Evolutionary conservation across 2,888 invertebrate species (phyloP).

Genomic region (Cylindroiulus punctatus): DNA sequence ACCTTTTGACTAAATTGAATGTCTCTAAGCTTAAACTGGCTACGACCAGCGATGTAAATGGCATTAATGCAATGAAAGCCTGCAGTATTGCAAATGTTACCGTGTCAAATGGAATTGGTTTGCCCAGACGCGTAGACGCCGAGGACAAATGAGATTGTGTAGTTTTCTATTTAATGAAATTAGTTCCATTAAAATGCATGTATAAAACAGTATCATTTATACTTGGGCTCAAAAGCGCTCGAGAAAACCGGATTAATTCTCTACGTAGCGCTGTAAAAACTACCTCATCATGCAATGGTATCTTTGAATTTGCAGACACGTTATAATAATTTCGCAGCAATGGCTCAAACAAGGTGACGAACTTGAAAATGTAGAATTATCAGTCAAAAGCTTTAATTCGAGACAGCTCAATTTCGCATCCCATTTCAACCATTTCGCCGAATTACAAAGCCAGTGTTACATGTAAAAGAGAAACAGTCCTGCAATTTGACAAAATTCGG

Average conservation of each 20-base stretch:
- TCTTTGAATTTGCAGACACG: slow-evolving; percentile 7
- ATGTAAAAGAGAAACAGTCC: background rate
- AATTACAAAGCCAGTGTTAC: too few relatives aligned
- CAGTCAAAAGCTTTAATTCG: background rate
- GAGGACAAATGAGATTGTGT: slow-evolving; percentile 27
- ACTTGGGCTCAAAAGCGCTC: background rate
- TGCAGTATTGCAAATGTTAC: background rate
- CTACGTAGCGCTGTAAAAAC: background rate
- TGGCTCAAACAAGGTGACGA: background rate
- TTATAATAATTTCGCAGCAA: background rate
- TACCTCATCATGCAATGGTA: background rate
- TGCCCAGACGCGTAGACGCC: background rate
- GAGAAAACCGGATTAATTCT: background rate
- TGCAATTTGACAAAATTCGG: background rate
- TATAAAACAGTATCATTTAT: background rate
- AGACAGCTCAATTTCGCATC: background rate
- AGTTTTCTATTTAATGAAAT: slow-evolving; percentile 24
- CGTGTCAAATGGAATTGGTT: slow-evolving; percentile 19
- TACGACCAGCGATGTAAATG: background rate
- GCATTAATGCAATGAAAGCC: background rate
- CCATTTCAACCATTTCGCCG: background rate
- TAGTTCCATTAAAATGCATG: slow-evolving; percentile 26
- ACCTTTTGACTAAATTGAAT: slow-evolving; percentile 30
- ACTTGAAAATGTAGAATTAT: background rate
- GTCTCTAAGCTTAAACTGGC: background rate